These are phyloP conservation scores for Sceloporus tristichus DNA, from an alignment of 2,113 vertebrate species.

Conservation along the genomic window DNA sequence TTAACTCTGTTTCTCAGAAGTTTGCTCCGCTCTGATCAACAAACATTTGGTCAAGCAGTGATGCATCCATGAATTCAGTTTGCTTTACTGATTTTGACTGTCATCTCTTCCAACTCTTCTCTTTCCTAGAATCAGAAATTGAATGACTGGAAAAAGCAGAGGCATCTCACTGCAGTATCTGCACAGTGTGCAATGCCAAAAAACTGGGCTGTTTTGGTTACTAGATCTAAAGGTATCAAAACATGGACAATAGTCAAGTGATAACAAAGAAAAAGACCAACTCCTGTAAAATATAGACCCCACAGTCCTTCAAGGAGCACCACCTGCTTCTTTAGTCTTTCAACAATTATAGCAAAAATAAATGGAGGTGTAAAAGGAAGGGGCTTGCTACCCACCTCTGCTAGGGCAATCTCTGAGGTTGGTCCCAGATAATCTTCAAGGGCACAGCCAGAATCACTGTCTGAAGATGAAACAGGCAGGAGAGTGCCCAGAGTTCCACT, in stretches of 20 bases:
- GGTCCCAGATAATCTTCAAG: slow-evolving; percentile 66
- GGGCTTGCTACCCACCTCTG: slow-evolving; percentile 59
- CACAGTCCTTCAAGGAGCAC: not conserved
- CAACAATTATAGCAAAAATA: not conserved
- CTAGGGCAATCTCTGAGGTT: slow-evolving; percentile 6
- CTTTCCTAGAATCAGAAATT: not conserved
- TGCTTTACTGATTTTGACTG: not conserved
- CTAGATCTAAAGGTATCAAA: not conserved
- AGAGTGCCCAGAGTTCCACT: slow-evolving; percentile 9
- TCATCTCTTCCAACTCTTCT: not conserved
- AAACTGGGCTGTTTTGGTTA: not conserved
- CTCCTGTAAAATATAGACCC: not conserved
- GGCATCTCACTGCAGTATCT: not conserved
- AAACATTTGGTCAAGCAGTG: not conserved
- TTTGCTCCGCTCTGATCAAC: not conserved
- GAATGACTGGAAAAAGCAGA: not conserved
- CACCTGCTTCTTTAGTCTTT: no score
- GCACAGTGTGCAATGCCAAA: not conserved
- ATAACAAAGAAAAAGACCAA: not conserved
- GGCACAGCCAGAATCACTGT: slow-evolving; percentile 70
- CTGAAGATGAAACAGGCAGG: slow-evolving; percentile 45
- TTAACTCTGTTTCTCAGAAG: not conserved
- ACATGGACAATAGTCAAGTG: not conserved
- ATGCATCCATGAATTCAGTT: not conserved
- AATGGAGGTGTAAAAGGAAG: not conserved